Percentiles rank a stretch among this genome's conserved stretches.
phyloP scores from a whole-genome alignment of 2,888 invertebrate genomes.

The Eristalinus sepulchralis region DNA sequence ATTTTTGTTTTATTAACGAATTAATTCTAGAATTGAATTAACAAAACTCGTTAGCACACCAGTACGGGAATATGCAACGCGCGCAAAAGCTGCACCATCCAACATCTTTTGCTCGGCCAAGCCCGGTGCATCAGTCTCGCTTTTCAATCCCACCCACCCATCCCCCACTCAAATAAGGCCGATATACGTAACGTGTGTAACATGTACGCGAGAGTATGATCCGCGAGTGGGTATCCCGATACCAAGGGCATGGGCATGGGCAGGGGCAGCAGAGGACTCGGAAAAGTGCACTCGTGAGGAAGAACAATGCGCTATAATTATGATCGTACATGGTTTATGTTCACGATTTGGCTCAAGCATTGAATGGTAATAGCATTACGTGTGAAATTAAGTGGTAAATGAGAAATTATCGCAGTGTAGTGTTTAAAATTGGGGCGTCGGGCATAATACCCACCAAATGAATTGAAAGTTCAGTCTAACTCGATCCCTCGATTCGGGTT shows the following conservation, averaged over 20 bases:
- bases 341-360: slow-evolving; percentile 32
- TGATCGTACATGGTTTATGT: slow-evolving; percentile 45
- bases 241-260: background rate
- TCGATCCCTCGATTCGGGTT: background rate
- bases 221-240: background rate
- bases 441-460: background rate
- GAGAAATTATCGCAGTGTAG: slow-evolving; percentile 46
- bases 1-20: slow-evolving; percentile 42
- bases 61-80: slow-evolving; percentile 2
- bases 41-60: slow-evolving; percentile 49
- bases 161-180: background rate
- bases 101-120: slow-evolving; percentile 28
- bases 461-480: background rate
- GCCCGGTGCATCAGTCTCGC: background rate
- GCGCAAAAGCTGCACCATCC: slow-evolving; percentile 14
- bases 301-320: slow-evolving; percentile 49
- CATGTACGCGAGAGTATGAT: background rate
- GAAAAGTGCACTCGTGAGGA: slow-evolving; percentile 41
- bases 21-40: slow-evolving; percentile 59
- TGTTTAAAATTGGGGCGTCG: slow-evolving; percentile 24
- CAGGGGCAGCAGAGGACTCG: no score
- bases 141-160: background rate
- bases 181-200: background rate
- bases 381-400: slow-evolving; percentile 56
- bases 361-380: slow-evolving; percentile 51